Evolutionary conservation across 2,797 vertebrate species (phyloP), one percentile per base, ranked within the genome.

Genomic region (Chelon labrosus): DNA sequence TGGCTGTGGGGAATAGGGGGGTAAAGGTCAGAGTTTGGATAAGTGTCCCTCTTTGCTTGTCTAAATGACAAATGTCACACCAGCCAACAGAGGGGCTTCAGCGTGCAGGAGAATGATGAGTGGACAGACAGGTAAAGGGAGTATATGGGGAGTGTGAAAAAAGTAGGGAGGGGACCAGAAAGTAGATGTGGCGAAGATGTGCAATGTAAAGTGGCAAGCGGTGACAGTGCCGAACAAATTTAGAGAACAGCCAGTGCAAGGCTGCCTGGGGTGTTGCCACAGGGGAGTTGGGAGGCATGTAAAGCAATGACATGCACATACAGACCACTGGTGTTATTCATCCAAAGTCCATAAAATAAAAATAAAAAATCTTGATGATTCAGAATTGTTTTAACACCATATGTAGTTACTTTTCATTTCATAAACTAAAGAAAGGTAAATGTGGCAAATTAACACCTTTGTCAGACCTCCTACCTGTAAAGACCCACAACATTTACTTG

Each of bases 1-100:
- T 79, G 79, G 71, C 74, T 49, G 77, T 39, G 70, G 49, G 31
- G 68, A 51, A 50, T 46, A 20, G 11, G 27, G 19, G 71, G 66
- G 61, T 0, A 89, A 92, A 92, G 90, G 91, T 93, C 90, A 92
- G 73, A 75, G 75, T 90, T 86, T 90, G 91, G 92, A 88, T 87
- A 51, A 77, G 80, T 63, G 74, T 88, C 79, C 35, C 71, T 69
- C 65, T 73, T 78, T 52, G 25, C 65, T 81, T 53, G 55, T 89
- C 73, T 82, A 82, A 91, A 90, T 90, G 90, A 84, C 79, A 92
- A 92, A 93, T 93, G 90, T 87, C 91, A 92, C 75, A 71, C 7
- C 80, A 84, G 80, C 57, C 73, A 20, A 65, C 42, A 52, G 70
- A 62, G 38, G 20, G 60, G 58, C 68, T n/a, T 51, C 46, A 56